Evolutionary conservation across 2,113 vertebrate species (phyloP), one percentile per base, ranked within the genome.

Genomic region (Calidris pygmaea): DNA sequence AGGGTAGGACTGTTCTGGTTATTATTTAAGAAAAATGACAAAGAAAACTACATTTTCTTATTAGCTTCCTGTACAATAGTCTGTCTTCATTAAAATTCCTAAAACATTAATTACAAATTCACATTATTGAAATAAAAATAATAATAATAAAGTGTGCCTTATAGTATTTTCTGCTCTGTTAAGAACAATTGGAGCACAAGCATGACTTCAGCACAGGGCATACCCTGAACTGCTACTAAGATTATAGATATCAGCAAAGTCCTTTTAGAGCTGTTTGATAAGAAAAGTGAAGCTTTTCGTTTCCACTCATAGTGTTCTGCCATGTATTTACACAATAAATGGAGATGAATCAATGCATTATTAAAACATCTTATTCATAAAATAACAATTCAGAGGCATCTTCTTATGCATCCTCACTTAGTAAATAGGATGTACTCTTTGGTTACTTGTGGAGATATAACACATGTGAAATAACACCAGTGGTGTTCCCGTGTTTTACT

Each of bases 341-440:
- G 16, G 12, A 76, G 39, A 62, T 22, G 17, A 88, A 83, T 79
- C 45, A 68, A 73, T 62, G 45, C 35, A 43, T 76, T 88, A 83
- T 83, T 86, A 85, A 95, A 95, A 37, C 6, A 22, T n/a, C 24
- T 68, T 66, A 73, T 85, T 89, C 17, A 76, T 82, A 89, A 83
- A 82, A 84, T 45, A 75, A 17, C 22, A 89, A 29, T 62, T 82
- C 39, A 85, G 43, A 86, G 72, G 26, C 52, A 92, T 71, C 27
- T 87, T 70, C 5, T 79, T 89, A 52, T 6, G 3, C 19, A 82
- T 53, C 18, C 24, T 76, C 16, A 66, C 79, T 89, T 53, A 62
- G 45, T 79, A 86, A 82, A 68, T 29, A 48, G 3, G 11, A 53
- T 73, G 14, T 15, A 53, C 16, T 60, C 10, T 34, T 55, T 32